Conservation (phyloP, 2,797 vertebrate species). For the Euthynnus affinis region DNA sequence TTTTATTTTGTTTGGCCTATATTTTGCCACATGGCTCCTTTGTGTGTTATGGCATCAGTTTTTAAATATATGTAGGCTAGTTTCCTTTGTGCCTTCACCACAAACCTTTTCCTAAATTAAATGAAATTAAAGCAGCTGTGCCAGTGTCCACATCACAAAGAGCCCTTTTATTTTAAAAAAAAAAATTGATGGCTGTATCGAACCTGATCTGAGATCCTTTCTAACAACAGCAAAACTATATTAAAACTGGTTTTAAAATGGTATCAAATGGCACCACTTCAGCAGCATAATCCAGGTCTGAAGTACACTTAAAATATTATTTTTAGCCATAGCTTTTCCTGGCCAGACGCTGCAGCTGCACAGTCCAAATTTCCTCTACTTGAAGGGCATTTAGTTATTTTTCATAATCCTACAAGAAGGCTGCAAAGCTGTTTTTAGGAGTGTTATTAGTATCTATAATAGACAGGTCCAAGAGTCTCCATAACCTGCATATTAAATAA, state of each 20-base stretch:
- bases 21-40: no score
- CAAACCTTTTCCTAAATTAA: neutral
- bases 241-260: neutral
- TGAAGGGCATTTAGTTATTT: slow-evolving; percentile 39
- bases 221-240: neutral
- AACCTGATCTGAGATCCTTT: neutral
- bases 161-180: neutral
- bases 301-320: neutral
- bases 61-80: neutral
- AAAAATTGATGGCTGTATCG: no score
- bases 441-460: slow-evolving; percentile 41
- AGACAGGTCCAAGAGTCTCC: slow-evolving; percentile 39
- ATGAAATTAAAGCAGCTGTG: neutral
- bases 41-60: neutral
- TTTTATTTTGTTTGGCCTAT: neutral
- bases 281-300: neutral
- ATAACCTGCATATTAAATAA: slow-evolving; percentile 27
- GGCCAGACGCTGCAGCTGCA: slow-evolving; percentile 1
- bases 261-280: neutral
- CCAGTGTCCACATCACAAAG: neutral
- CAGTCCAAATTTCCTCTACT: neutral
- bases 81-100: neutral
- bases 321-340: neutral
- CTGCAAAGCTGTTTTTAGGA: slow-evolving; percentile 30
- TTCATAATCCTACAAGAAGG: slow-evolving; percentile 20